Conservation (phyloP, 2,888 invertebrate species). For the Thera britannica region DNA sequence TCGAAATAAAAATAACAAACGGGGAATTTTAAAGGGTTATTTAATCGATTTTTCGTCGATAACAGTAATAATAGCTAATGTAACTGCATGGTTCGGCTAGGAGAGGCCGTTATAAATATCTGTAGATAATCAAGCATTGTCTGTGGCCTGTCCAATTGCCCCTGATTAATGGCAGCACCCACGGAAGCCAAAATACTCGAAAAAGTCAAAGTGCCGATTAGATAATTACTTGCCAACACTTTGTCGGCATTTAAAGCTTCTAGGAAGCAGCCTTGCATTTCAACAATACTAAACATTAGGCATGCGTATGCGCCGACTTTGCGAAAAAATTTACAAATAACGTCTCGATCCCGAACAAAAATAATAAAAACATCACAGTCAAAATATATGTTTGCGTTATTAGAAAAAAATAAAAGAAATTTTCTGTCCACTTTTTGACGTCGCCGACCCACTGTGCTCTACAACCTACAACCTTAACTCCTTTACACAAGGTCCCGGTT, state of each 20-base stretch:
- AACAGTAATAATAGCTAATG: conserved; percentile 32
- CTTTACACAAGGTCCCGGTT: conserved; percentile 4
- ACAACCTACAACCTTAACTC: conserved; percentile 43
- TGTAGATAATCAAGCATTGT: conserved; percentile 41
- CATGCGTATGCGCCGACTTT: conserved; percentile 68
- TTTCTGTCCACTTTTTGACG: conserved; percentile 78
- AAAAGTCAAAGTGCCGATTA: conserved; percentile 75
- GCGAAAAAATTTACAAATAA: conserved; percentile 67
- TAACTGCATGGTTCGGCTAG: conserved; percentile 26
- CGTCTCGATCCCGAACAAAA: conserved; percentile 76
- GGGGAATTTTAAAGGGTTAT: conserved; percentile 29
- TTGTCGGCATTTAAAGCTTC: conserved; percentile 70
- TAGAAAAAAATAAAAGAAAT: conserved; percentile 74
- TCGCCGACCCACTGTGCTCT: conserved; percentile 63
- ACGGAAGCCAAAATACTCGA: conserved; percentile 81
- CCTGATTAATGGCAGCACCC: conserved; percentile 73
- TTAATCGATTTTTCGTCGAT: conserved; percentile 27
- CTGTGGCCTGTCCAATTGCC: conserved; percentile 52
- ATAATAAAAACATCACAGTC: conserved; percentile 85
- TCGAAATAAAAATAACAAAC: conserved; percentile 26
- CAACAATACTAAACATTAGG: conserved; percentile 59
- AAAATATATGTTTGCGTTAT: conserved; percentile 80
- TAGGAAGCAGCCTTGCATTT: conserved; percentile 50
- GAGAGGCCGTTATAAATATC: conserved; percentile 33
- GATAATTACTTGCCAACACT: conserved; percentile 71